phyloP scores from a whole-genome alignment of 2,797 vertebrate genomes.

The Brotogeris chrysoptera region DNA sequence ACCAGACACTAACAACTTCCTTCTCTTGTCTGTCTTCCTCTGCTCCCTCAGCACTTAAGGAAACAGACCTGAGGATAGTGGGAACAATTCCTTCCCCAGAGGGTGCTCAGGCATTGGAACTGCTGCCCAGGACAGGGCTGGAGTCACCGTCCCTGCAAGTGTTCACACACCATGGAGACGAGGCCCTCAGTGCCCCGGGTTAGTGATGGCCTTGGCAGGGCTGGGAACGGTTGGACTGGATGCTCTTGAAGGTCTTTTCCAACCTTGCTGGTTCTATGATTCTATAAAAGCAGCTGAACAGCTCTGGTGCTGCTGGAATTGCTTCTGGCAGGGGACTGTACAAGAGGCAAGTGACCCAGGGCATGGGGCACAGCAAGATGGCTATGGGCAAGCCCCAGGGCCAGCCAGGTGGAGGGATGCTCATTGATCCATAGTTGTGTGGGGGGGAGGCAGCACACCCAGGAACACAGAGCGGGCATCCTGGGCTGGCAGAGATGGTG shows the following conservation, averaged over 20 bases:
- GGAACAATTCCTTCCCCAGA: neutral
- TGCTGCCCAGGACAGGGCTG: neutral
- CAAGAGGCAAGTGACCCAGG: neutral
- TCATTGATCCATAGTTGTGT: accelerated
- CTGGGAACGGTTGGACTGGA: neutral
- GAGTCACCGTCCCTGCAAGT: neutral
- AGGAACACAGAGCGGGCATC: neutral
- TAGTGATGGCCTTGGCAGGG: neutral
- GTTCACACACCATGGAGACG: neutral
- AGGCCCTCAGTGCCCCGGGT: neutral
- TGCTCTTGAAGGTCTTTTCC: neutral
- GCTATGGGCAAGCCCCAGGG: accelerated
- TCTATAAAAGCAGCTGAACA: neutral
- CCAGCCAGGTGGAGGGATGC: neutral
- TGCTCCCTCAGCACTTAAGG: neutral
- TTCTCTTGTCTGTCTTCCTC: neutral
- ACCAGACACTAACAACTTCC: neutral
- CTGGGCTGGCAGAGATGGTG: accelerated
- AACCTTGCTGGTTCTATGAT: neutral
- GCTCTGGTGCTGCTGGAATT: neutral
- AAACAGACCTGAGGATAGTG: neutral
- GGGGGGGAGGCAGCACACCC: neutral
- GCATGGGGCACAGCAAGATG: accelerated
- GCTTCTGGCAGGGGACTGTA: neutral
- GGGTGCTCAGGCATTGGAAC: neutral